Conservation (phyloP, 2,888 invertebrate genomes). For the Dugesia japonica region DNA sequence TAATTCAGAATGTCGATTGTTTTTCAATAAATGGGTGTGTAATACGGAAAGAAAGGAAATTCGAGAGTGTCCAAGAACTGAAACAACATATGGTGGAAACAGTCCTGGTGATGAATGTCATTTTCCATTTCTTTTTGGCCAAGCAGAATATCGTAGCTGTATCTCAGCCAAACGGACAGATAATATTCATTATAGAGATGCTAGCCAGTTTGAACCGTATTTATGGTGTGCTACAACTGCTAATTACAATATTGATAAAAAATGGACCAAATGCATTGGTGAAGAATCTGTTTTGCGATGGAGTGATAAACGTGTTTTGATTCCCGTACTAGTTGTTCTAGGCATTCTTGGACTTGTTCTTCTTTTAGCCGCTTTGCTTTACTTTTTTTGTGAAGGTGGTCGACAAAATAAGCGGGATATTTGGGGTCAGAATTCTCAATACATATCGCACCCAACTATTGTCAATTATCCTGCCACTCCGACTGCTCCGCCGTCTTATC, state of each 20-base stretch:
- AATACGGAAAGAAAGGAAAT: not conserved
- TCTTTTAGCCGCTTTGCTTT: not conserved
- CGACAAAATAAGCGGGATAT: not conserved
- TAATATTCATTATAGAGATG: not conserved
- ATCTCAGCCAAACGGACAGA: not conserved
- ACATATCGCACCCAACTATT: not conserved
- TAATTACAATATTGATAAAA: not conserved
- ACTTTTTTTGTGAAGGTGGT: not conserved
- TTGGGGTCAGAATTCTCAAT: not conserved
- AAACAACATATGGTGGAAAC: not conserved
- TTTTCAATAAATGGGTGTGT: not conserved
- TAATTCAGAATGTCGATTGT: not conserved
- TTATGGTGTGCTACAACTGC: constrained; percentile 22
- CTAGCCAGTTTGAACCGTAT: not conserved
- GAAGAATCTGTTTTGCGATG: not conserved
- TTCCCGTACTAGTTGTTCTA: not conserved
- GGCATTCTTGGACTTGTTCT: not conserved
- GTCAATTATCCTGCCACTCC: not conserved
- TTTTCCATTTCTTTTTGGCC: not conserved
- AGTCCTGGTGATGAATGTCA: not conserved
- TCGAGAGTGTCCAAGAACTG: not conserved
- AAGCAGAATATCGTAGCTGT: not conserved
- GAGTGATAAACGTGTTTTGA: not conserved
- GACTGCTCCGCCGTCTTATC: not conserved
- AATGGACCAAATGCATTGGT: not conserved